phyloP scores from a whole-genome alignment of 2,888 invertebrate genomes.

The Euzophera pinguis region DNA sequence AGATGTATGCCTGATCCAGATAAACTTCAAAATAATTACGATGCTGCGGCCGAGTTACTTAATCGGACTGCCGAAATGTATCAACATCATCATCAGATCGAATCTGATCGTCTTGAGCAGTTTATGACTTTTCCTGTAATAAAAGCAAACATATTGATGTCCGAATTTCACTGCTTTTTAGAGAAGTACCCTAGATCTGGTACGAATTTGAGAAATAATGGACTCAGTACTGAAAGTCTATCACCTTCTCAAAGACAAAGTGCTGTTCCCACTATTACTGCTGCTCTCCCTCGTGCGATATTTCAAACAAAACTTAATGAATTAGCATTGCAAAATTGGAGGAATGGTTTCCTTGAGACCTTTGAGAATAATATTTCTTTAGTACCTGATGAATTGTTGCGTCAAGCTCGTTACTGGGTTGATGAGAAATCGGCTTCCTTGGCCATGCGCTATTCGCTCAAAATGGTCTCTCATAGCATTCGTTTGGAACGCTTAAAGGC shows the following conservation, averaged over 20 bases:
- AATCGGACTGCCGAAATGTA: constrained; percentile 43
- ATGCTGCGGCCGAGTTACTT: constrained; percentile 36
- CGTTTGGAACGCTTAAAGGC: constrained; percentile 53
- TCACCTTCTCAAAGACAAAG: background rate
- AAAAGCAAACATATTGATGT: constrained; percentile 46
- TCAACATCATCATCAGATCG: constrained; percentile 45
- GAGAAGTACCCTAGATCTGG: constrained; percentile 46
- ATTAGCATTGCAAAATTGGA: constrained; percentile 51
- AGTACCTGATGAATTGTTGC: constrained; percentile 46
- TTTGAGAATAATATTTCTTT: constrained; percentile 43
- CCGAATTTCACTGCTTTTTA: constrained; percentile 55
- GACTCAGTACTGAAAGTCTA: constrained; percentile 14
- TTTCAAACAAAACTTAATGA: constrained; percentile 55
- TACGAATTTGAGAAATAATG: constrained; percentile 3
- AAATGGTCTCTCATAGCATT: constrained; percentile 53
- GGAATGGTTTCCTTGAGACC: constrained; percentile 61
- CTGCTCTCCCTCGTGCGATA: constrained; percentile 41
- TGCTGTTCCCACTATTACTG: constrained; percentile 12
- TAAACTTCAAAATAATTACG: constrained; percentile 45
- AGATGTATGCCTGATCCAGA: constrained; percentile 44
- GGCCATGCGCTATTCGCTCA: constrained; percentile 53
- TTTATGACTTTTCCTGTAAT: constrained; percentile 43
- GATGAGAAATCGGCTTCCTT: constrained; percentile 44
- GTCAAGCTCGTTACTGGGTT: constrained; percentile 53
- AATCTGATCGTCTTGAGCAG: constrained; percentile 51